Evolutionary conservation across 1,140 invertebrate species (phyloP).

Genomic region (Aethina tumida): DNA sequence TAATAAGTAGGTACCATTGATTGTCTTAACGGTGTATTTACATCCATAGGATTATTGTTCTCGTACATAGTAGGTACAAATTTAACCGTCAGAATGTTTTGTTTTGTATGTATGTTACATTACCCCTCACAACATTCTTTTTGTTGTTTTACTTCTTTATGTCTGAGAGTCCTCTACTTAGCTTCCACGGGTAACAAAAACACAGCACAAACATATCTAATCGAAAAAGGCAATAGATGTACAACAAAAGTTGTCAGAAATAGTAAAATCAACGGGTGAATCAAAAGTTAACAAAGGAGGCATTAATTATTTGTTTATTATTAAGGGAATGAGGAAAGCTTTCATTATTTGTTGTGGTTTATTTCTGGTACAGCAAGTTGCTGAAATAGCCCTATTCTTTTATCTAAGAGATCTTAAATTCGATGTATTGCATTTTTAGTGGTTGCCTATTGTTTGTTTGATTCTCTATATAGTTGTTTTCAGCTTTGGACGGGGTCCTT

Average conservation of each 20-base stretch:
- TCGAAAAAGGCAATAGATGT: constrained; percentile 39
- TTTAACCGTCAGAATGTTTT: constrained; percentile 43
- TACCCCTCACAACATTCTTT: constrained; percentile 42
- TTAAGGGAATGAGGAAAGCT: constrained; percentile 48
- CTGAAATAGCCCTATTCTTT: constrained; percentile 50
- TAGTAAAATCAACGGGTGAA: constrained; percentile 9
- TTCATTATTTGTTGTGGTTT: constrained; percentile 63
- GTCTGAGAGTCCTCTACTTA: constrained; percentile 70
- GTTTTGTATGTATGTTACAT: constrained; percentile 37
- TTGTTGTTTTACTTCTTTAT: constrained; percentile 36
- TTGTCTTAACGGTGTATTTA: constrained; percentile 21
- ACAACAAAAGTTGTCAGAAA: constrained; percentile 6
- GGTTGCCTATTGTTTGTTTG: constrained; percentile 28
- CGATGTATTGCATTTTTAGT: constrained; percentile 21
- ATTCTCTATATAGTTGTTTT: constrained; percentile 26
- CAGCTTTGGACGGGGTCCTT: constrained; percentile 57
- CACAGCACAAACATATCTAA: constrained; percentile 50
- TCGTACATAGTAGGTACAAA: constrained; percentile 50
- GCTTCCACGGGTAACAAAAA: constrained; percentile 45
- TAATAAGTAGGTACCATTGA: constrained; percentile 21
- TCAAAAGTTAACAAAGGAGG: constrained; percentile 27
- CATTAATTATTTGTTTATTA: constrained; percentile 11
- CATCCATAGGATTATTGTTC: constrained; percentile 20
- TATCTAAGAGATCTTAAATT: constrained; percentile 22
- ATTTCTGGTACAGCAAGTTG: constrained; percentile 79